phyloP scores from a whole-genome alignment of 2,888 invertebrate genomes.

The Palloptera scutellata region DNA sequence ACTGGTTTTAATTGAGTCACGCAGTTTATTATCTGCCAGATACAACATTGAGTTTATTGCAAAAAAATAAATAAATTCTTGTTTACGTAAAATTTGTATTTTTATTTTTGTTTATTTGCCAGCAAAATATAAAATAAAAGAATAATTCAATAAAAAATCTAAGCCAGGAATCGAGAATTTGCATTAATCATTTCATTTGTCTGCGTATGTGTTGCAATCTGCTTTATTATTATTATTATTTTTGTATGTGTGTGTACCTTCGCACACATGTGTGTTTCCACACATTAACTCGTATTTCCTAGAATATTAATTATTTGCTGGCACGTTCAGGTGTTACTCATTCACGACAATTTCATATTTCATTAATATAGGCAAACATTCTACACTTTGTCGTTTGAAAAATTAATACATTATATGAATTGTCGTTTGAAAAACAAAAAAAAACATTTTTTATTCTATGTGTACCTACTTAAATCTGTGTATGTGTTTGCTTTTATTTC shows the following conservation, averaged over 20 bases:
- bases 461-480: too few relatives aligned
- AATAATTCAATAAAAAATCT: too few relatives aligned
- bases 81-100: background rate
- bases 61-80: background rate
- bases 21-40: background rate
- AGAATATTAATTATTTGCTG: background rate
- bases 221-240: background rate
- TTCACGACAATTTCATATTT: background rate
- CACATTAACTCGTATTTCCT: background rate
- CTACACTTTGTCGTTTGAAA: too few relatives aligned
- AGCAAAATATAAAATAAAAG: too few relatives aligned
- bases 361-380: background rate
- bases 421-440: too few relatives aligned
- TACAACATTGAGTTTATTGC: too few relatives aligned
- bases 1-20: conserved; percentile 25
- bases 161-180: too few relatives aligned
- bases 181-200: too few relatives aligned
- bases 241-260: background rate
- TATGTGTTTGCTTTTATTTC: too few relatives aligned
- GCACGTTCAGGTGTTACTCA: background rate
- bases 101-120: too few relatives aligned
- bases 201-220: background rate
- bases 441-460: too few relatives aligned
- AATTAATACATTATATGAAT: too few relatives aligned
- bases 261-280: background rate